Conservation (phyloP, 2,113 vertebrate species). For the Salvator merianae region DNA sequence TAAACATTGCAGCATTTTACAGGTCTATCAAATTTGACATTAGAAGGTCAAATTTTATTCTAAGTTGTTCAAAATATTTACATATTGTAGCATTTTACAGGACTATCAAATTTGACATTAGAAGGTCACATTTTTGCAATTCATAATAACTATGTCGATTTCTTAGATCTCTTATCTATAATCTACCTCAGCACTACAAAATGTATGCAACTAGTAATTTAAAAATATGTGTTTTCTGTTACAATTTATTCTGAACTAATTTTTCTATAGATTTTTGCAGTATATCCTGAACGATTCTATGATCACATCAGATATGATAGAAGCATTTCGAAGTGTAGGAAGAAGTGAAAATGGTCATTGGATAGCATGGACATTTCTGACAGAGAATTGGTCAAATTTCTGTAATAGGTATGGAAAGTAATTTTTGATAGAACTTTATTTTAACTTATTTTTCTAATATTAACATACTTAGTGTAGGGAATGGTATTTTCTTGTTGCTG, state of each 20-base stretch:
- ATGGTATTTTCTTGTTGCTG: not conserved
- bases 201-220: not conserved
- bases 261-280: slow-evolving; percentile 73
- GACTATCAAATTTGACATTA: not conserved
- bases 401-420: slow-evolving; percentile 60
- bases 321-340: slow-evolving; percentile 53
- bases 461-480: no score
- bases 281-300: slow-evolving; percentile 54
- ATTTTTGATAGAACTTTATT: not conserved
- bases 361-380: slow-evolving; percentile 75
- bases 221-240: not conserved
- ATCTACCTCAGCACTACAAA: not conserved
- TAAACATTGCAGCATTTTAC: not conserved
- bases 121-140: not conserved
- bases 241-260: slow-evolving; percentile 22
- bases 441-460: not conserved
- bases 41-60: not conserved
- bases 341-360: slow-evolving; percentile 67
- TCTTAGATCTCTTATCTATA: not conserved
- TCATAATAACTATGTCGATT: not conserved
- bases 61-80: not conserved
- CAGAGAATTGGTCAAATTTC: slow-evolving; percentile 72
- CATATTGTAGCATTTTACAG: not conserved
- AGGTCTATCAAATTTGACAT: not conserved
- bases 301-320: slow-evolving; percentile 42